A percentile compares a stretch with the other conserved stretches of the same genome.
phyloP scores from a whole-genome alignment of 2,797 vertebrate species.

The Pangasius larnaudii region DNA sequence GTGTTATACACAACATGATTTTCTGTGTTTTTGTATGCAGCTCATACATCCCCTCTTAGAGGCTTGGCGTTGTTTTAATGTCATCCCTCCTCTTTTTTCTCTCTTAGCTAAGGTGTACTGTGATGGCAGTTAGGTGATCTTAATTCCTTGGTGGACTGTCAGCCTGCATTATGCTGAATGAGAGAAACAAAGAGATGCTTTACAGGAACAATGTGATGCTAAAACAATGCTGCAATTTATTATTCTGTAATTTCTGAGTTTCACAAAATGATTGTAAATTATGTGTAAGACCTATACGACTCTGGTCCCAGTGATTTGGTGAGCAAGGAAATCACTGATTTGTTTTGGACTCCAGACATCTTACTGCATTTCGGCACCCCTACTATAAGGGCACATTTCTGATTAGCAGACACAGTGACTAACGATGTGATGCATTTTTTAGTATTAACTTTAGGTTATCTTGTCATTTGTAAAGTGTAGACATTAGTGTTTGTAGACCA shows the following conservation, averaged over 20 bases:
- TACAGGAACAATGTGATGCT: background rate
- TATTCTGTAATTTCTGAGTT: background rate
- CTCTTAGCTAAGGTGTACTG: background rate
- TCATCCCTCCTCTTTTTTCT: background rate
- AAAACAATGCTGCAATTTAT: background rate
- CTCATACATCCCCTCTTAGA: slow-evolving; percentile 4
- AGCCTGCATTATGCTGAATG: background rate
- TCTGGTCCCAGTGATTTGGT: background rate
- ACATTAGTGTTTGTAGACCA: background rate
- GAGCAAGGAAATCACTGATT: background rate
- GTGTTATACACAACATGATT: background rate
- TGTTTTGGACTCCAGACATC: background rate
- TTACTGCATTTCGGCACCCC: background rate
- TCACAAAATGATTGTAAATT: background rate
- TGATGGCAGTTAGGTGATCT: slow-evolving; percentile 7
- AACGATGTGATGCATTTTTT: background rate
- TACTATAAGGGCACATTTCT: background rate
- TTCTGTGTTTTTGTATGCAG: background rate
- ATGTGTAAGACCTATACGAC: too few species aligned
- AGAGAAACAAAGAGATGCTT: background rate
- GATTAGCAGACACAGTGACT: background rate
- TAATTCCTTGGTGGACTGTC: slow-evolving; percentile 10
- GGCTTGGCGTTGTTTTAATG: background rate
- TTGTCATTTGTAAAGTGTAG: slow-evolving; percentile 7
- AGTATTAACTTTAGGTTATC: background rate